Base-by-base conservation (phyloP, 2,113 vertebrate species). In the Spheniscus mendiculus region DNA sequence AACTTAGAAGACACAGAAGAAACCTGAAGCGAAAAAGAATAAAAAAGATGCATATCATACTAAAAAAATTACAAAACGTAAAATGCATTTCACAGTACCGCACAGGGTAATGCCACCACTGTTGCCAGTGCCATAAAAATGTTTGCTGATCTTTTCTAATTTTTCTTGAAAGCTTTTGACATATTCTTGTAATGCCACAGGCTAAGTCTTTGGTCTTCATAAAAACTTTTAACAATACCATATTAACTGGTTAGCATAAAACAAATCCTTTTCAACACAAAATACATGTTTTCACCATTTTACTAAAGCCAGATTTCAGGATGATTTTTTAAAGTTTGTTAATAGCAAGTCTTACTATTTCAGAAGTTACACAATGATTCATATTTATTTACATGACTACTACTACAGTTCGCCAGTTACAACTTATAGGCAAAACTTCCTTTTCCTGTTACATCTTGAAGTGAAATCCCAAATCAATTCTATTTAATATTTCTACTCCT, bases 161-260 rank as follows among this genome's bases (percentile, higher is more conserved):
- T 93, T 90, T 86, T 79, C 56, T 70, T 87, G 40, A 93, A 93
- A 83, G n/a, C 17, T 62, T 95, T 70, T 89, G 77, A 77, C 26
- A 80, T 67, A 53, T 45, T 82, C 44, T 65, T 87, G 70, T 55
- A 92, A 73, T 83, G 62, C 91, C 73, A 91, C 15, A 82, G 77
- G 90, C 78, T 89, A 89, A 73, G 55, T 59, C 61, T 95, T 91
- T 87, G 77, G 93, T 96, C 80, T 88, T 85, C 32, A 8, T 38
- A 63, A 95, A 80, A 95, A 49, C 6, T 81, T 93, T 27, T 62
- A 96, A 87, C 26, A 91, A 61, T 79, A 65, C 5, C n/a, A 32
- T 61, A 87, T 34, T 85, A 85, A 89, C 26, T 50, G 4, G 21
- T 66, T 95, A 79, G 26, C 34, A 53, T 40, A 63, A 77, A 72